Evolutionary conservation across 1,140 invertebrate genomes (phyloP).

Genomic region (Drosophila equinoxialis): DNA sequence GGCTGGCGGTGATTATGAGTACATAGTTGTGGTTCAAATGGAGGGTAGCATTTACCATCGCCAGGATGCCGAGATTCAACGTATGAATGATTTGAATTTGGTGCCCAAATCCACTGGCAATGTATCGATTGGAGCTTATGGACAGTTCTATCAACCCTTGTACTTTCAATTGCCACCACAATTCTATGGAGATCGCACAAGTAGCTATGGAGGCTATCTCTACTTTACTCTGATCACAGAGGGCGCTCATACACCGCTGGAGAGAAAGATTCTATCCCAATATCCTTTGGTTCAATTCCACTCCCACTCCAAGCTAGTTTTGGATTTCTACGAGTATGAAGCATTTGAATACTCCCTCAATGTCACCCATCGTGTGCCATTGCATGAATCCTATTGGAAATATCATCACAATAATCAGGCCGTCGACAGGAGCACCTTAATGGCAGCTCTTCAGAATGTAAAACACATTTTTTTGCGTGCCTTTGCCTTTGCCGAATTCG

Average conservation of each 20-base stretch:
- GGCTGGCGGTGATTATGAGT: conserved; percentile 70
- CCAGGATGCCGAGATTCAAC: conserved; percentile 81
- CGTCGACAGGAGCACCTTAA: conserved; percentile 89
- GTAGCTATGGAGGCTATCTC: conserved; percentile 96
- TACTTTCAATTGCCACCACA: conserved; percentile 93
- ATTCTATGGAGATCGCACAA: conserved; percentile 94
- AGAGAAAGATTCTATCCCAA: conserved; percentile 83
- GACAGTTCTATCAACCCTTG: conserved; percentile 89
- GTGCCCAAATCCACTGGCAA: conserved; percentile 84
- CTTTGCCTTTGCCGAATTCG: conserved; percentile 88
- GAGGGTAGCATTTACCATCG: conserved; percentile 61
- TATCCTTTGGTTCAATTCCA: conserved; percentile 94
- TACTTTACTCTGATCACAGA: conserved; percentile 90
- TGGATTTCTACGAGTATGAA: conserved; percentile 89
- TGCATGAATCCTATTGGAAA: conserved; percentile 87
- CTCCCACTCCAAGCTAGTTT: conserved; percentile 89
- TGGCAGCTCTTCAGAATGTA: conserved; percentile 94
- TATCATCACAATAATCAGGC: conserved; percentile 81
- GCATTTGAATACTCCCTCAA: conserved; percentile 69
- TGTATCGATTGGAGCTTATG: conserved; percentile 87
- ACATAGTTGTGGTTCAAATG: conserved; percentile 80
- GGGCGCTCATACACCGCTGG: conserved; percentile 86
- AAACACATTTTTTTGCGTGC: conserved; percentile 91
- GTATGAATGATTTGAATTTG: conserved; percentile 84
- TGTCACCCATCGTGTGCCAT: conserved; percentile 71